These are phyloP conservation scores for Potamarius usumacintae DNA, from an alignment of 2,113 vertebrate species.

Conservation along the genomic window DNA sequence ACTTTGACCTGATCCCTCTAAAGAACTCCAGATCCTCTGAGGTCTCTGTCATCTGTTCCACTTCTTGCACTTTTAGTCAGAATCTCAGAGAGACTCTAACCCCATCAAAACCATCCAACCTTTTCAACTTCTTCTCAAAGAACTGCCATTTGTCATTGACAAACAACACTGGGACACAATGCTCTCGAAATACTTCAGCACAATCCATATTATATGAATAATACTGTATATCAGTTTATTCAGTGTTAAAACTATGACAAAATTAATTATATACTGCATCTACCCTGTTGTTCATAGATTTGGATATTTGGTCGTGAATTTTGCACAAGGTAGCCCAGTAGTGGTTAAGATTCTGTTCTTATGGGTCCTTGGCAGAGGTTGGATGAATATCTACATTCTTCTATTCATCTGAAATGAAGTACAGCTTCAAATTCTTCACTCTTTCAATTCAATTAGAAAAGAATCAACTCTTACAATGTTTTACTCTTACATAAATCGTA, in stretches of 20 bases:
- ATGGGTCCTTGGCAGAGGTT: neutral
- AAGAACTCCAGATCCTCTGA: constrained; percentile 26
- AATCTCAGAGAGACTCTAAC: constrained; percentile 7
- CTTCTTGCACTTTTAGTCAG: constrained; percentile 34
- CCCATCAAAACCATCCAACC: constrained; percentile 5
- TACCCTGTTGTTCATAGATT: neutral
- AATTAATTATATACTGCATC: neutral
- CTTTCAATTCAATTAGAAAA: neutral
- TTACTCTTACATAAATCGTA: neutral
- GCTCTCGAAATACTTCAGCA: neutral
- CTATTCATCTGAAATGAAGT: neutral
- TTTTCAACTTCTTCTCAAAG: neutral
- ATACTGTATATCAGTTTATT: neutral
- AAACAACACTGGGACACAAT: neutral
- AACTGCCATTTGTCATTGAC: neutral
- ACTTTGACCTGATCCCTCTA: constrained; percentile 33
- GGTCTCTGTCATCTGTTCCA: constrained; percentile 34
- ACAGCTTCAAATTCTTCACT: neutral
- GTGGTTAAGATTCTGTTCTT: neutral
- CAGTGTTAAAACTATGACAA: neutral
- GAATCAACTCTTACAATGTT: neutral
- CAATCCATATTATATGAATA: neutral
- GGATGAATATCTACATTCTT: neutral
- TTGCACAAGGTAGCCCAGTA: neutral
- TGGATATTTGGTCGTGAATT: neutral